phyloP scores from a whole-genome alignment of 2,113 vertebrate species.

The Sula dactylatra region DNA sequence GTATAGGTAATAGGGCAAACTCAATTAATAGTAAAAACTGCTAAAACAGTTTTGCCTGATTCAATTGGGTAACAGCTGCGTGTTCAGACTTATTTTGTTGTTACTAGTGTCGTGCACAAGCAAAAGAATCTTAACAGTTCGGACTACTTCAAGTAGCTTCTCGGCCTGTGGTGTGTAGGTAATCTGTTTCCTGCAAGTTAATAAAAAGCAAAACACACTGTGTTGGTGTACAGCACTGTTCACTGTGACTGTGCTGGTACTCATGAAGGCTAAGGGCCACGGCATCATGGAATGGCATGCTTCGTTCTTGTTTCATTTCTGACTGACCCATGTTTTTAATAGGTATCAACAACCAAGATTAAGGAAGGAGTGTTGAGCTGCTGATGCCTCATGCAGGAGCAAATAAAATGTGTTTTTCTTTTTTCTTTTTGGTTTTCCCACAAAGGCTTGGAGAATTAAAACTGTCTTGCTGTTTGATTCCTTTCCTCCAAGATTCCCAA shows the following conservation, averaged over 20 bases:
- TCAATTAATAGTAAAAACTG: not conserved
- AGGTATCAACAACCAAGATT: not conserved
- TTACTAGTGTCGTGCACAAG: not conserved
- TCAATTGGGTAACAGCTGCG: not conserved
- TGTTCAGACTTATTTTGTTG: not conserved
- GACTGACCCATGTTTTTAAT: not conserved
- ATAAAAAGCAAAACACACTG: not conserved
- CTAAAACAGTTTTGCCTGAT: not conserved
- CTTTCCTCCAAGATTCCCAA: not conserved
- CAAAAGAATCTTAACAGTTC: not conserved
- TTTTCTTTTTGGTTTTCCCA: too few species aligned
- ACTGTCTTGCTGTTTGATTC: not conserved
- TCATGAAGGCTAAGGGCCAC: not conserved
- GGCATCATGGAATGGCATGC: not conserved
- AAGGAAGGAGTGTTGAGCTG: not conserved
- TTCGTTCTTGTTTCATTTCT: not conserved
- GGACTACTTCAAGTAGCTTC: not conserved
- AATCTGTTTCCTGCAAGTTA: not conserved
- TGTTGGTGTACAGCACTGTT: not conserved
- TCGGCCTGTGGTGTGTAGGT: not conserved
- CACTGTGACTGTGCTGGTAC: not conserved
- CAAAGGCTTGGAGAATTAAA: not conserved
- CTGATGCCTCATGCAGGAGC: not conserved
- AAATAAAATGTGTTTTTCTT: not conserved
- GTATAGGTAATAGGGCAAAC: not conserved